Evolutionary conservation across 2,888 invertebrate species (phyloP), one percentile per base, ranked within the genome.

Genomic region (Leucophora obtusa): DNA sequence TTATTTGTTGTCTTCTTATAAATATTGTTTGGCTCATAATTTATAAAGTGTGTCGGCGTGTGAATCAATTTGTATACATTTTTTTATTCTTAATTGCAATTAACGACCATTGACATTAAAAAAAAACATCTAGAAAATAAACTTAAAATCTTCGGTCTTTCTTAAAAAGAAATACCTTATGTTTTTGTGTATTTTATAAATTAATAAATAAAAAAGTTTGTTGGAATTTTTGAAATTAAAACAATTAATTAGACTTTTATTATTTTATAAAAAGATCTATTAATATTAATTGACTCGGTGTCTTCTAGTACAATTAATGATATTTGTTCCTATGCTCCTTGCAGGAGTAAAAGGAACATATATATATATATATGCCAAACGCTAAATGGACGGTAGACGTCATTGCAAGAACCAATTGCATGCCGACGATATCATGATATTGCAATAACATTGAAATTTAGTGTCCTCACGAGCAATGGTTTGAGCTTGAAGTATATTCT

Each of bases 71-170:
- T 28, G n/a, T 28, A 6, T 43, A 47, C 11, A 66, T 35, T 76
- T 21, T 56, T 50, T 58, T 35, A 60, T 17, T 2, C 14, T 58
- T 62, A 62, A 66, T 17, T 72, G 62, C 71, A 63, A 50, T 73
- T 63, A 60, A 24, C 38, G 72, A 76, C 58, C 76, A 18, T 72
- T 76, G 69, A 76, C 76, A 38, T 18, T 71, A 17, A 15, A 9
- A 33, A 14, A 35, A 35, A 2, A 35, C 8, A 3, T 11, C 11
- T 38, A 5, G 11, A 38, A 47, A 47, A 47, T n/a, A 47, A 28
- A 28, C 28, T 7, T 21, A 21, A 47, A 47, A 47, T n/a, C n/a
- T n/a, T n/a, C n/a, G n/a, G 4, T 47, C 43, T 28, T 28, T 28
- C 6, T 7, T 28, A 4, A 28, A 47, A 38, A 38, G 1, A 38